Evolutionary conservation across 2,888 invertebrate species (phyloP).

Genomic region (Adineta ricciae): DNA sequence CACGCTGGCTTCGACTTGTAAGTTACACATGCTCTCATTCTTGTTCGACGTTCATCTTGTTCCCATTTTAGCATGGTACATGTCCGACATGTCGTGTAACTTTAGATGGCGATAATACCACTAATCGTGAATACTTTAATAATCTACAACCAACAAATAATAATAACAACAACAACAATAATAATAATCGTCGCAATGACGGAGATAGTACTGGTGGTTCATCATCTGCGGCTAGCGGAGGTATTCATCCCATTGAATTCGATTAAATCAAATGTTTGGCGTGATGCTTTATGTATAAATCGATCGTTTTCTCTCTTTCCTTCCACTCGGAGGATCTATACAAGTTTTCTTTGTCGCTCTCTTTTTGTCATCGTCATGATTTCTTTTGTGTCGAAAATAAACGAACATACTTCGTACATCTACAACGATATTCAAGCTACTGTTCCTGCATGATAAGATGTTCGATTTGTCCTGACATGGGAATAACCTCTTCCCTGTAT

Average conservation of each 20-base stretch:
- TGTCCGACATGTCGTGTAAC: constrained; percentile 83
- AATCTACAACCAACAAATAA: background rate
- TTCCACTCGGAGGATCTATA: background rate
- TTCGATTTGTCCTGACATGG: background rate
- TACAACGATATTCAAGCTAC: background rate
- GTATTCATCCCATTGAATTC: background rate
- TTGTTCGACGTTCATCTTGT: background rate
- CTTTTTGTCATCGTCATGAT: background rate
- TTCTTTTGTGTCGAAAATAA: background rate
- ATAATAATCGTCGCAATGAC: constrained; percentile 5
- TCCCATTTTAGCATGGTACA: constrained; percentile 65
- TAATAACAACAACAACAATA: constrained; percentile 10
- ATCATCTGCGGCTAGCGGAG: background rate
- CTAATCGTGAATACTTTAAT: constrained; percentile 31
- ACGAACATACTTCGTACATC: background rate
- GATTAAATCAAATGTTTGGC: background rate
- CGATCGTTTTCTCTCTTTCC: background rate
- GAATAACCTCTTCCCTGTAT: background rate
- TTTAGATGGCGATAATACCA: constrained; percentile 32
- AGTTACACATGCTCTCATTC: constrained; percentile 38
- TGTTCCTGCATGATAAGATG: too few species aligned
- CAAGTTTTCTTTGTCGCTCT: background rate
- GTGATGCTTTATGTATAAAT: background rate
- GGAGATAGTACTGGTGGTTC: background rate
- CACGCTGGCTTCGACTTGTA: constrained; percentile 81